Base-by-base conservation (phyloP, 1,140 invertebrate genomes). In the Andrena cerasifolii region DNA sequence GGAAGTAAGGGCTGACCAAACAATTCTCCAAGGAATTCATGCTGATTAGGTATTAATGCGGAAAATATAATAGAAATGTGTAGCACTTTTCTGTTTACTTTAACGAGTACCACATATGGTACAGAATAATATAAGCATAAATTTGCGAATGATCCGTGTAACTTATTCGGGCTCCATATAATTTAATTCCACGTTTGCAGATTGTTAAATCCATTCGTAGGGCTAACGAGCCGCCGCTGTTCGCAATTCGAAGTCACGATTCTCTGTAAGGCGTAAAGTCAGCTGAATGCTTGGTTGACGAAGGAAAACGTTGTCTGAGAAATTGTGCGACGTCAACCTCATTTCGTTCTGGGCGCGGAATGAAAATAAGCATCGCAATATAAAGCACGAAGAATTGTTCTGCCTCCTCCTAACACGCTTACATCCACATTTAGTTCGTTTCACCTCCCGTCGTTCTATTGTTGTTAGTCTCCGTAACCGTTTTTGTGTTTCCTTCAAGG, bases 271-370 rank as follows among this genome's bases (percentile, higher is more conserved):
- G 36, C 36, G 53, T 40, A 63, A 63, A 73, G 47, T 73, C 45
- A 21, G 26, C 58, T 51, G 59, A 73, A 73, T 63, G 45, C 16
- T 16, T 24, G 12, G 33, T 31, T 63, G 47, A 53, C 40, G 24
- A 53, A 36, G 47, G 56, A 31, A 14, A 53, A 63, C 31, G 18
- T 7, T 18, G 47, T 73, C 71, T 73, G 33, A 73, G 47, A 63
- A 63, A 63, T 63, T 63, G 45, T 24, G 16, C 71, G 24, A 49
- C 71, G 47, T 21, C 58, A 51, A 63, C 71, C 70, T 62, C 59
- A 10, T 73, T 73, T 40, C 40, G 40, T 59, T 28, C 31, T 43
- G 24, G 21, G 1, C 40, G n/a, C 12, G 24, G 36, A 63, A 63
- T 63, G 47, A 31, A 63, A 63, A 51, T 31, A 63, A 51, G 14